Conservation (phyloP, 2,113 vertebrate genomes). For the Guaruba guarouba region DNA sequence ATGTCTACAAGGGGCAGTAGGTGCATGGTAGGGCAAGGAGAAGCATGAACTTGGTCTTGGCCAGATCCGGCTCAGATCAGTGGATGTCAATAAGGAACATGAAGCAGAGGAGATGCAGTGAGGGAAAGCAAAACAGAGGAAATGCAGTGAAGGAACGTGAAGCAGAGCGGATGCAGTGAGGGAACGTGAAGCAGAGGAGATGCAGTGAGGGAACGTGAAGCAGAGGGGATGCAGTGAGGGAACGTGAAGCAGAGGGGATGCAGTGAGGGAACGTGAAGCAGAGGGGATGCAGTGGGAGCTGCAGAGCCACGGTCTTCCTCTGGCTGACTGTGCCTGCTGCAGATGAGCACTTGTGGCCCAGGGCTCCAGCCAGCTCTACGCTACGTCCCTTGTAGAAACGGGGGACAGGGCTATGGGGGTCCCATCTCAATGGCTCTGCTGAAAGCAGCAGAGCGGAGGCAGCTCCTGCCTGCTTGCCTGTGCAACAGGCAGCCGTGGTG, state of each 20-base stretch:
- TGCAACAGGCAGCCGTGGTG: background rate
- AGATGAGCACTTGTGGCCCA: rapidly evolving
- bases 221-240: background rate
- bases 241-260: too few species aligned
- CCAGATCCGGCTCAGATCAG: background rate
- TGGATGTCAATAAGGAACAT: rapidly evolving
- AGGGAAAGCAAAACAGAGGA: background rate
- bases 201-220: too few species aligned
- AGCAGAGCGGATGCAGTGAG: background rate
- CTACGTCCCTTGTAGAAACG: background rate
- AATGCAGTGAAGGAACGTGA: too few species aligned
- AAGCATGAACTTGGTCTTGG: background rate
- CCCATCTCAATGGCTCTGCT: background rate
- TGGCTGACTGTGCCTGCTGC: rapidly evolving
- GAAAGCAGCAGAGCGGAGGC: background rate
- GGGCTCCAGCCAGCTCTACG: rapidly evolving
- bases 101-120: background rate
- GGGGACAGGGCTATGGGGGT: background rate
- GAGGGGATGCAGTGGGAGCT: background rate
- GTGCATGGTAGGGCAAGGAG: background rate
- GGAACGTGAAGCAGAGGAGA: too few species aligned
- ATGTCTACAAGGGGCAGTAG: rapidly evolving
- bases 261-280: too few species aligned
- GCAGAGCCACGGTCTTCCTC: background rate
- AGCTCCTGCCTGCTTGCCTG: background rate